These are phyloP conservation scores for Meghimatium bilineatum DNA, from an alignment of 2,888 invertebrate genomes.

Conservation along the genomic window DNA sequence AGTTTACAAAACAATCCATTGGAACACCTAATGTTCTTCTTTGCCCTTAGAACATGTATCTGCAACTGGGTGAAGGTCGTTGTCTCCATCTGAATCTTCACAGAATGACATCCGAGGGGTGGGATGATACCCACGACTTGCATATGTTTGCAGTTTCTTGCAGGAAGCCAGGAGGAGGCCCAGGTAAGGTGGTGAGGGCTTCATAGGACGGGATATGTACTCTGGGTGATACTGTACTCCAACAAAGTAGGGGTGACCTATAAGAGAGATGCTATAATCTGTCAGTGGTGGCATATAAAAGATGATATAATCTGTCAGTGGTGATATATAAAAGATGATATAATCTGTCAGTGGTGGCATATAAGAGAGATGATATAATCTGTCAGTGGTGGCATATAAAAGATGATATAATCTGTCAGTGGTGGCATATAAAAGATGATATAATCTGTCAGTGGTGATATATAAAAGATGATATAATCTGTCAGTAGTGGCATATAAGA, in stretches of 20 bases:
- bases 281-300: no score
- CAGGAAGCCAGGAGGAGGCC: constrained; percentile 94
- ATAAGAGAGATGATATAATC: no score
- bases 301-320: no score
- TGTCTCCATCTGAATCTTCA: constrained; percentile 60
- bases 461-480: no score
- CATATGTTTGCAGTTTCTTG: constrained; percentile 84
- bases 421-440: no score
- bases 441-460: no score
- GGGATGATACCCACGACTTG: constrained; percentile 70
- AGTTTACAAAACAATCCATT: no score
- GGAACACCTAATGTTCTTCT: neutral
- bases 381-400: no score
- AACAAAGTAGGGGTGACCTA: constrained; percentile 92
- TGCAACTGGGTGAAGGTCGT: constrained; percentile 32
- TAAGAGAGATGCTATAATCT: constrained; percentile 15
- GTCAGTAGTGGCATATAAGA: no score
- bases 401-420: no score
- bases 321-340: no score
- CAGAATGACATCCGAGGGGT: constrained; percentile 72
- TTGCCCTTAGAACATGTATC: neutral
- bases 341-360: no score
- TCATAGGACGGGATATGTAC: constrained; percentile 86
- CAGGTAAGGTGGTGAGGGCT: constrained; percentile 94
- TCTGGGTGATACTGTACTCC: constrained; percentile 99